These are phyloP conservation scores for Rhadina sibilatrix DNA, from an alignment of 2,113 vertebrate species.

Conservation along the genomic window DNA sequence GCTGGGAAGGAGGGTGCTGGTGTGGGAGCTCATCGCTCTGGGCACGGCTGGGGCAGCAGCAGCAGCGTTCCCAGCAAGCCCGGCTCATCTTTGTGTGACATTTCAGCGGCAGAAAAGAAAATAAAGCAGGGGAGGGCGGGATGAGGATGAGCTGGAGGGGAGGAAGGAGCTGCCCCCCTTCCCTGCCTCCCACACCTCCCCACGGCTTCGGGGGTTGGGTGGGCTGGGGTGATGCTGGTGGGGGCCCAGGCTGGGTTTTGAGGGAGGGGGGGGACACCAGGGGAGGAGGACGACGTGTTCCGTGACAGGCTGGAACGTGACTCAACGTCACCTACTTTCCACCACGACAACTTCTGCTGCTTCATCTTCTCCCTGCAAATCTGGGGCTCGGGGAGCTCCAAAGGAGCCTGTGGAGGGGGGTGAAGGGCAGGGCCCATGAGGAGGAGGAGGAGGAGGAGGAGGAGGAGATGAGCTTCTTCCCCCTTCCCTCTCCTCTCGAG, in stretches of 20 bases:
- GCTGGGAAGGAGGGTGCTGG: neutral
- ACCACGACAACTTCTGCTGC: neutral
- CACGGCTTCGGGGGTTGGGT: rapidly evolving
- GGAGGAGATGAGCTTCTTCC: neutral
- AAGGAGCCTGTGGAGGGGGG: neutral
- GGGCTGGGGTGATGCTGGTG: neutral
- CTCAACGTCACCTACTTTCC: conserved; percentile 53
- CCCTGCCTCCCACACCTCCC: neutral
- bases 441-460: neutral
- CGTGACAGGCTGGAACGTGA: neutral
- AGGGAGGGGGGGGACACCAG: neutral
- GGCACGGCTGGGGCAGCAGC: neutral
- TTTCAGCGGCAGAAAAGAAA: conserved; percentile 13
- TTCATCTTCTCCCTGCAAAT: neutral
- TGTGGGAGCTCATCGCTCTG: rapidly evolving
- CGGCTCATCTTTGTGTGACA: neutral
- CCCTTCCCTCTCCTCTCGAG: neutral
- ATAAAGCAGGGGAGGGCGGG: neutral
- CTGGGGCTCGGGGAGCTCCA: neutral
- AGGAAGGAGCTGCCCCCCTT: neutral
- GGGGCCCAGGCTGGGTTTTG: neutral
- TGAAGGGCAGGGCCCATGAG: neutral
- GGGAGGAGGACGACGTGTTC: neutral
- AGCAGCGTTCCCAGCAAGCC: neutral
- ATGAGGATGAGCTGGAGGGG: neutral